Percentiles rank a stretch among this genome's conserved stretches.
phyloP scores from a whole-genome alignment of 2,113 vertebrate species.

The Anoplopoma fimbria region DNA sequence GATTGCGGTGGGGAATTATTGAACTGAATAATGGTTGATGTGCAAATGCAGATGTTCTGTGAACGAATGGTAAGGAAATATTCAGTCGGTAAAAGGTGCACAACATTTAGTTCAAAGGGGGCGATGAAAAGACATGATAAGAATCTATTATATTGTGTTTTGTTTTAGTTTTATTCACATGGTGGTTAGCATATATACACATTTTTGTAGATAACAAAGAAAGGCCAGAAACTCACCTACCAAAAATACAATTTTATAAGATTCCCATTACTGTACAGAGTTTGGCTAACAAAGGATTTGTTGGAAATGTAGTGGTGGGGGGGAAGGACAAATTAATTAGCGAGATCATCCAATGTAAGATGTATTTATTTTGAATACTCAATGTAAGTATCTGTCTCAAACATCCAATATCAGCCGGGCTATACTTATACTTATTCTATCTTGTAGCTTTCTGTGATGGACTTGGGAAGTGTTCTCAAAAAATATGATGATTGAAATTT shows the following conservation, averaged over 20 bases:
- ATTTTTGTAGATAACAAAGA: not conserved
- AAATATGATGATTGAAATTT: not conserved
- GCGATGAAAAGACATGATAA: not conserved
- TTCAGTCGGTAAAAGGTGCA: not conserved
- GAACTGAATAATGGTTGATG: slow-evolving; percentile 20
- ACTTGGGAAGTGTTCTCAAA: not conserved
- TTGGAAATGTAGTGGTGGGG: not conserved
- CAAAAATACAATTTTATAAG: too few relatives aligned
- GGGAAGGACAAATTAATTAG: too few relatives aligned
- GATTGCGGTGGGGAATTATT: slow-evolving; percentile 21
- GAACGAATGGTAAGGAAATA: not conserved
- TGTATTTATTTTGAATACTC: not conserved
- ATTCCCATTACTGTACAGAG: too few relatives aligned
- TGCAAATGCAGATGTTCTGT: not conserved
- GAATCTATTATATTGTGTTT: not conserved
- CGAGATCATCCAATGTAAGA: too few relatives aligned
- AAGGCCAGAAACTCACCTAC: too few relatives aligned
- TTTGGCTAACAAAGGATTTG: not conserved
- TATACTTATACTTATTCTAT: not conserved
- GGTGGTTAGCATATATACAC: not conserved
- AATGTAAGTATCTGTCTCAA: not conserved
- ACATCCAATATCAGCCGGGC: not conserved
- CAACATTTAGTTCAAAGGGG: not conserved
- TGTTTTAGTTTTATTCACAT: not conserved
- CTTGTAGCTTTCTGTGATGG: not conserved